Conservation (phyloP, 35 echinoderm and acorn worm genomes). For the Eucidaris tribuloides region DNA sequence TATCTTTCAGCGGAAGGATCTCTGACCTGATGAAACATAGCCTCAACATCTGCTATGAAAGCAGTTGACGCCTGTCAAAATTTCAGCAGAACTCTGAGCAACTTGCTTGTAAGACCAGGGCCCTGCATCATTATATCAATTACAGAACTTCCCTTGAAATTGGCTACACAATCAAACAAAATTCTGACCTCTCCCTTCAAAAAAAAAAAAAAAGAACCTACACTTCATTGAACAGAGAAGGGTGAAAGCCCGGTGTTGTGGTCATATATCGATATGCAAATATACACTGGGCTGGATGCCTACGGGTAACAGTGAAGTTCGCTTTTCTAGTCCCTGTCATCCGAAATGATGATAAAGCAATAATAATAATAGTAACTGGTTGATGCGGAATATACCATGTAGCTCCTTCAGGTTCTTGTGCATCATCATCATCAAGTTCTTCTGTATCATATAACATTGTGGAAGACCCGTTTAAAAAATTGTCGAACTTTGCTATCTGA, state of each 20-base stretch:
- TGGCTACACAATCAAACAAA: background rate
- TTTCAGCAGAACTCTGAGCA: constrained; percentile 22
- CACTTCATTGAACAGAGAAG: too few species aligned
- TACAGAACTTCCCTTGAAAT: background rate
- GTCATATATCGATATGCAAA: too few species aligned
- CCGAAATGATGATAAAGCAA: too few species aligned
- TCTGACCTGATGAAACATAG: constrained; percentile 39
- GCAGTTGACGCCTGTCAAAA: constrained; percentile 29
- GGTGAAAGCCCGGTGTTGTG: too few species aligned
- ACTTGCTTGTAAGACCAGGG: constrained; percentile 23
- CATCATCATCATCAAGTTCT: background rate
- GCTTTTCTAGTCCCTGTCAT: too few species aligned
- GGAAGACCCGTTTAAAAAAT: too few species aligned
- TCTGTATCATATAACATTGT: background rate
- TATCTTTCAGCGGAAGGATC: background rate
- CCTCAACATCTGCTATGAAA: constrained; percentile 1
- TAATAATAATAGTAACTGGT: too few species aligned
- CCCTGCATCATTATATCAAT: constrained; percentile 19
- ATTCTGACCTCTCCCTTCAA: constrained; percentile 30
- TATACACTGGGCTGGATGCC: too few species aligned
- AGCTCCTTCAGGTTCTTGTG: background rate
- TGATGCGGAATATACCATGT: constrained; percentile 50
- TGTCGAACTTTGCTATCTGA: too few species aligned
- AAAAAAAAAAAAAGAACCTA: background rate
- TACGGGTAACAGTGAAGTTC: too few species aligned